Evolutionary conservation across 2,113 vertebrate genomes (phyloP).

Genomic region (Aegotheles bennettii): DNA sequence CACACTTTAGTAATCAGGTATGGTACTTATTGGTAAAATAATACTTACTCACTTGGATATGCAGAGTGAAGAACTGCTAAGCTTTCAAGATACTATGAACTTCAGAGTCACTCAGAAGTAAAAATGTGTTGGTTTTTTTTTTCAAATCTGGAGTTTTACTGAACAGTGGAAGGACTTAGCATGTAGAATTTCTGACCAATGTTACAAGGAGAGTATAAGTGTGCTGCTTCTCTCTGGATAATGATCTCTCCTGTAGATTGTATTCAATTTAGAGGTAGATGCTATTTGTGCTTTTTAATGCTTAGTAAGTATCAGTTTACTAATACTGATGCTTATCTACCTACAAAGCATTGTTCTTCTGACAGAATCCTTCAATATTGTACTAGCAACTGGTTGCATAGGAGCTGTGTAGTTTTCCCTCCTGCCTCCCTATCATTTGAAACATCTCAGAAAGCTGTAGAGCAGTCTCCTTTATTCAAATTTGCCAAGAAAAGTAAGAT

Average conservation of each 20-base stretch:
- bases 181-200: neutral
- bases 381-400: neutral
- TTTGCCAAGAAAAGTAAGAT: neutral
- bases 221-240: neutral
- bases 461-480: neutral
- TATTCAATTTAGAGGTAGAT: neutral
- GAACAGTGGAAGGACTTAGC: neutral
- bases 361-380: neutral
- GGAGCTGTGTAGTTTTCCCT: neutral
- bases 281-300: slow-evolving; percentile 1
- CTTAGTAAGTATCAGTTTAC: neutral
- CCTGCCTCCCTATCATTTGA: neutral
- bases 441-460: neutral
- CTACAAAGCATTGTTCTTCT: neutral
- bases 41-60: neutral
- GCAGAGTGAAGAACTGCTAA: neutral
- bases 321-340: neutral
- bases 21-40: neutral
- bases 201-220: neutral
- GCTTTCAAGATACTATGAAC: neutral
- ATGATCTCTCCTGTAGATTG: neutral
- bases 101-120: neutral
- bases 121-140: neutral
- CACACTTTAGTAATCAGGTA: neutral
- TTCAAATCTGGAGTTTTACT: neutral